Conservation (phyloP, 2,888 invertebrate species). For the Brachyopa scutellaris region DNA sequence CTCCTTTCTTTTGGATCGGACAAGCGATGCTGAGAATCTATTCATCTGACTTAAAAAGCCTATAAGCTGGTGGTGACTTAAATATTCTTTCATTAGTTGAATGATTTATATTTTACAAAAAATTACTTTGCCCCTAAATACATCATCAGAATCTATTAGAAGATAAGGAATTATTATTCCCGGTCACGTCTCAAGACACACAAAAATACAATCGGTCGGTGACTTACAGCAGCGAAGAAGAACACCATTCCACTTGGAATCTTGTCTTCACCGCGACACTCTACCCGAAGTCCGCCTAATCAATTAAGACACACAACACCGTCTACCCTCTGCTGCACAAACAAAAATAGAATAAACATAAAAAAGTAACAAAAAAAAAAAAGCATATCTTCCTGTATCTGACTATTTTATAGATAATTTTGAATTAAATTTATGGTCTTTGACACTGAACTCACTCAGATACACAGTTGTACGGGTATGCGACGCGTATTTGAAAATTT, state of each 20-base stretch:
- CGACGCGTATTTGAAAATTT: neutral
- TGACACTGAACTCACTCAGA: too few species aligned
- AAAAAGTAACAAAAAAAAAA: neutral
- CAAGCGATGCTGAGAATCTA: too few species aligned
- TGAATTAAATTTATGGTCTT: neutral
- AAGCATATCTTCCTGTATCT: neutral
- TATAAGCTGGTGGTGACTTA: too few species aligned
- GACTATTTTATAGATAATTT: neutral
- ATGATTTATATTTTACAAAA: neutral
- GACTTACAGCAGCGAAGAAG: neutral
- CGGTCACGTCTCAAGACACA: neutral
- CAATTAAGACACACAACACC: neutral
- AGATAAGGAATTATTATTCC: slow-evolving; percentile 6
- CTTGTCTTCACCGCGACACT: neutral
- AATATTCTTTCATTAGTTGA: neutral
- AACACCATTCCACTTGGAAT: neutral
- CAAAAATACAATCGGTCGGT: neutral
- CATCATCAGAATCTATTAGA: neutral
- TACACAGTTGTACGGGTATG: too few species aligned
- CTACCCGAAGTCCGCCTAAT: slow-evolving; percentile 4
- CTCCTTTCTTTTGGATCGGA: too few species aligned
- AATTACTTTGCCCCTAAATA: neutral
- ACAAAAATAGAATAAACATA: neutral
- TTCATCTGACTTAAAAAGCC: too few species aligned
- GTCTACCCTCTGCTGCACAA: neutral